Evolutionary conservation across 92 coral and sea anemone genomes (phyloP).

Genomic region (Chrysogorgia sp.): DNA sequence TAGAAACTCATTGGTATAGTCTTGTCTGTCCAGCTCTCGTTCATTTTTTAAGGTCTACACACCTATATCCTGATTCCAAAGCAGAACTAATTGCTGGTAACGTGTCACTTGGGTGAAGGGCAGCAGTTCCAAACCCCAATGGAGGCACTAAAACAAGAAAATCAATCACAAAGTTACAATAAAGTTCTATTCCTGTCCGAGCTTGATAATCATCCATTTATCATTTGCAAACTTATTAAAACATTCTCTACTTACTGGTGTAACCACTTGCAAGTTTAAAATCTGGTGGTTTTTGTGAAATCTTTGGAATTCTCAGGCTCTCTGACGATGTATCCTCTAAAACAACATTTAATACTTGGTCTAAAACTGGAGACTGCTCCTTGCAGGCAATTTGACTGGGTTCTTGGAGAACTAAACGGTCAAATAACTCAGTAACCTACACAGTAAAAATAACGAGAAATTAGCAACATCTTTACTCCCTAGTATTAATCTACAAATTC

Average conservation of each 20-base stretch:
- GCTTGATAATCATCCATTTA: too few species aligned
- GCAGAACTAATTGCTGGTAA: conserved; percentile 75
- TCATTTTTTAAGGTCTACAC: neutral
- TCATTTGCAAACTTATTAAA: too few species aligned
- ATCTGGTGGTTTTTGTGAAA: conserved; percentile 76
- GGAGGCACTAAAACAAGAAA: conserved; percentile 74
- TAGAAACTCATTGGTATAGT: neutral
- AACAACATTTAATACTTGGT: conserved; percentile 73
- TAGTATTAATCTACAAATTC: too few species aligned
- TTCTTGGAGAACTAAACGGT: conserved; percentile 68
- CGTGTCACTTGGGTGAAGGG: conserved; percentile 69
- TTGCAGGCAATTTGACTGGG: conserved; percentile 74
- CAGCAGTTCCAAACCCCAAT: conserved; percentile 94
- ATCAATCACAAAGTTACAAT: too few species aligned
- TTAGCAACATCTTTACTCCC: too few species aligned
- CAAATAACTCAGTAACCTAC: conserved; percentile 85
- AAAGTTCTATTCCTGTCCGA: too few species aligned
- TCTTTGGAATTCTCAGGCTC: conserved; percentile 80
- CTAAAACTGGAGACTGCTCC: conserved; percentile 74
- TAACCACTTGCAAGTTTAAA: conserved; percentile 85
- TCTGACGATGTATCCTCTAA: conserved; percentile 65
- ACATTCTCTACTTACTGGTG: conserved; percentile 68
- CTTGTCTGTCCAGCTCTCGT: neutral
- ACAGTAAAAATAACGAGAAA: neutral
- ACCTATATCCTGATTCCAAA: conserved; percentile 93